Conservation (phyloP, 2,888 invertebrate species). For the Cybosia mesomella region DNA sequence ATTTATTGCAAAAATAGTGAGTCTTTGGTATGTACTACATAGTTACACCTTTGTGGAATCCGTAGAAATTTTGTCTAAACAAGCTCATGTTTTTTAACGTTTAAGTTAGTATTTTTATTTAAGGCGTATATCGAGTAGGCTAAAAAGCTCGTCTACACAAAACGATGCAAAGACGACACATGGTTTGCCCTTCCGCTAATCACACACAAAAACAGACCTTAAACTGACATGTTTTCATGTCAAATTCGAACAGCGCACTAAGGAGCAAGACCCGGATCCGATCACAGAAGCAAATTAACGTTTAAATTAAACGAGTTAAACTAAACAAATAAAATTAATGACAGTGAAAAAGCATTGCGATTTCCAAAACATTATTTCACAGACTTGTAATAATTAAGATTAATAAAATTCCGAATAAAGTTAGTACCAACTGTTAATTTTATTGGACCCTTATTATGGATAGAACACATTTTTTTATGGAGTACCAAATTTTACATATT, state of each 20-base stretch:
- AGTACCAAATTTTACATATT: neutral
- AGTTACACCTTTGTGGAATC: constrained; percentile 58
- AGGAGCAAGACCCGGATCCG: constrained; percentile 47
- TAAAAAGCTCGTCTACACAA: constrained; percentile 77
- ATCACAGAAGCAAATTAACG: constrained; percentile 71
- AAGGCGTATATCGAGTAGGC: constrained; percentile 76
- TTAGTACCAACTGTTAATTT: constrained; percentile 27
- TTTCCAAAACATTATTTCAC: constrained; percentile 66
- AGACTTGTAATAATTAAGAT: constrained; percentile 56
- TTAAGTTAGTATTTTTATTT: constrained; percentile 72
- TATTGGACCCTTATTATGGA: constrained; percentile 14
- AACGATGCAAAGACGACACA: constrained; percentile 59
- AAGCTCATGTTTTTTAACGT: constrained; percentile 64
- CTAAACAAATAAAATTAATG: constrained; percentile 77
- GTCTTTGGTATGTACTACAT: constrained; percentile 55
- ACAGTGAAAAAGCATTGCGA: constrained; percentile 69
- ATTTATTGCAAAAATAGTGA: constrained; percentile 54
- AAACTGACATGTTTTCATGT: constrained; percentile 45
- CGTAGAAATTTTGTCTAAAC: constrained; percentile 69
- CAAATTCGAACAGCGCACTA: constrained; percentile 36
- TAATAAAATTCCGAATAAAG: constrained; percentile 34
- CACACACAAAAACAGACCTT: constrained; percentile 66
- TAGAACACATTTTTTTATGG: constrained; percentile 5
- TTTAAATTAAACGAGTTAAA: constrained; percentile 76
- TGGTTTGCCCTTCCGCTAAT: constrained; percentile 54